These are phyloP conservation scores for Halichoerus grypus DNA, from an alignment of 2,113 vertebrate species.

Conservation along the genomic window DNA sequence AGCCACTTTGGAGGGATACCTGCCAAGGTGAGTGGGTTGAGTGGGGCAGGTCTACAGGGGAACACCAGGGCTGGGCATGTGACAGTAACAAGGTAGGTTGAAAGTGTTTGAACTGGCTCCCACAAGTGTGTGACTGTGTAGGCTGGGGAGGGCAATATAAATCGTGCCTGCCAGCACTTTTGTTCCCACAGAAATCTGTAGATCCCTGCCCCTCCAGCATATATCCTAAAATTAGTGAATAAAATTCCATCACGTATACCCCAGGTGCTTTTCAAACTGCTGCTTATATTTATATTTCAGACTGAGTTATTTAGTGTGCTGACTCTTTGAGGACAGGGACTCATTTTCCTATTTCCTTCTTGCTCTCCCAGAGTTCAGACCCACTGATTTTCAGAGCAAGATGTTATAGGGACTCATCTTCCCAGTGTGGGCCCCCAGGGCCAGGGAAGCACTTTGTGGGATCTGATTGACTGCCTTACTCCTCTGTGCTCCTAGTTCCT, in stretches of 20 bases:
- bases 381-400: background rate
- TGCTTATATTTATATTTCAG: background rate
- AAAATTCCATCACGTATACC: background rate
- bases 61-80: background rate
- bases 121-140: background rate
- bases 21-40: background rate
- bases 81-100: background rate
- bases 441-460: background rate
- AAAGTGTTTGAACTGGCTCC: background rate
- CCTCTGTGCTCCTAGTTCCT: background rate
- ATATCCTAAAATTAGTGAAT: background rate
- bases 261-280: background rate
- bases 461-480: background rate
- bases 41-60: background rate
- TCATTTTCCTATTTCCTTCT: background rate
- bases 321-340: background rate
- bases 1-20: background rate
- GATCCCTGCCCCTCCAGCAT: background rate
- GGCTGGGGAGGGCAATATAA: background rate
- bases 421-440: too few relatives aligned
- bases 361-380: background rate
- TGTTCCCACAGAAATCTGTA: background rate
- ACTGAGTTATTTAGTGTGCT: background rate
- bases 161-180: background rate
- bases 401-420: background rate